A percentile compares a stretch with the other conserved stretches of the same genome.
These are phyloP conservation scores for Sarotherodon lohbergeri DNA, from an alignment of 2,113 vertebrate species.

Conservation along the genomic window DNA sequence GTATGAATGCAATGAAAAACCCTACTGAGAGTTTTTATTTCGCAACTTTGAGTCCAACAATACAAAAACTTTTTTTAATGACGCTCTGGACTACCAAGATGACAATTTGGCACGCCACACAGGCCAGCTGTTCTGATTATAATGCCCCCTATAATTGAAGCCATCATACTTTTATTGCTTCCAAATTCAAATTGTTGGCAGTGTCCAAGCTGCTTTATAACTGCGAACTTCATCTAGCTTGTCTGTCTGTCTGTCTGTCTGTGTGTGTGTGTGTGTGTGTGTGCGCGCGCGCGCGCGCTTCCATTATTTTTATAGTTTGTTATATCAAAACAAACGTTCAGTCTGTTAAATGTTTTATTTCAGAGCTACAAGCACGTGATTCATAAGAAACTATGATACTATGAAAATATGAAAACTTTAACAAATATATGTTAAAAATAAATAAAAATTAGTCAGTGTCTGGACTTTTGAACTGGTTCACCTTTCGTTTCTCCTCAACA, in stretches of 20 bases:
- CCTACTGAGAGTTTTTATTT: neutral
- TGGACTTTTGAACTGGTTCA: neutral
- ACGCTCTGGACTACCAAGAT: neutral
- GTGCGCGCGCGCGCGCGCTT: fast-evolving
- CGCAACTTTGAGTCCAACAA: neutral
- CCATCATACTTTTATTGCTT: neutral
- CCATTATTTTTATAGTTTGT: neutral
- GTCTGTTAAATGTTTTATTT: neutral
- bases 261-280: no score
- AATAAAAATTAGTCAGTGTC: neutral
- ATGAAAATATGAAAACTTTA: neutral
- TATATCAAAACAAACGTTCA: neutral
- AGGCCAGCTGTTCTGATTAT: neutral
- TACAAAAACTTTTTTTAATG: neutral
- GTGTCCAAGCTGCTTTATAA: neutral
- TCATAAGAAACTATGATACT: neutral
- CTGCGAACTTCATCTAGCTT: no score
- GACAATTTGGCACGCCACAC: neutral
- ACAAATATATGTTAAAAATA: neutral
- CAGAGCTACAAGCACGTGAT: neutral
- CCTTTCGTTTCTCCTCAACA: neutral
- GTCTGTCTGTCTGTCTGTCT: neutral
- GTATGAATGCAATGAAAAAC: neutral
- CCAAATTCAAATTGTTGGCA: neutral
- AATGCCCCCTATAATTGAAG: neutral